Conservation (phyloP, 2,888 invertebrate genomes). For the Drosophila birchii region DNA sequence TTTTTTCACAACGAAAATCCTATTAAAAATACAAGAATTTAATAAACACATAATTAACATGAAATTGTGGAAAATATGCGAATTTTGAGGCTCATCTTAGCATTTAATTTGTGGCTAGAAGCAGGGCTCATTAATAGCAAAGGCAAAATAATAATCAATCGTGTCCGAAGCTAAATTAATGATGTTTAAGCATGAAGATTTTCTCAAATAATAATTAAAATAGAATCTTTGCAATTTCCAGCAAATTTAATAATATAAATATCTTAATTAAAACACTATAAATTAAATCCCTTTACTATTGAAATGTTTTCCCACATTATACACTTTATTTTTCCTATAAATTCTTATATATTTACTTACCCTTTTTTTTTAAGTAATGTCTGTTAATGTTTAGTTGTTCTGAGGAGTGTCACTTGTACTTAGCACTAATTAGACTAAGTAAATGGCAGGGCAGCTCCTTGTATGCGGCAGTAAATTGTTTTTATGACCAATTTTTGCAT, state of each 20-base stretch:
- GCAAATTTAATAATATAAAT: neutral
- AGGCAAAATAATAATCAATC: neutral
- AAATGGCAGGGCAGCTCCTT: conserved; percentile 38
- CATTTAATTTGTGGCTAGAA: neutral
- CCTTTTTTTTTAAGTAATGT: neutral
- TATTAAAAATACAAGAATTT: neutral
- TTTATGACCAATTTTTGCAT: conserved; percentile 27
- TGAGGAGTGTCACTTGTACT: conserved; percentile 46
- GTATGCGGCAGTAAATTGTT: conserved; percentile 6
- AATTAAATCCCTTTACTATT: neutral
- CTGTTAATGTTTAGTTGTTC: neutral
- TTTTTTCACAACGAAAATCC: neutral
- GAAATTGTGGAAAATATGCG: neutral
- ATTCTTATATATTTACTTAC: neutral
- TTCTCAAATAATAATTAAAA: conserved; percentile 1
- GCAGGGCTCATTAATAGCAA: neutral
- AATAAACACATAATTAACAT: neutral
- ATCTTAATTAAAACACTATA: neutral
- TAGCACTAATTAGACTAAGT: conserved; percentile 65
- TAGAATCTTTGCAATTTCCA: neutral
- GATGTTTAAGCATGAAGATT: neutral
- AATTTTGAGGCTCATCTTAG: neutral
- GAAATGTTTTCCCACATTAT: neutral
- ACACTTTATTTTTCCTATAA: neutral
- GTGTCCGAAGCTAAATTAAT: neutral